A percentile compares a stretch with the other conserved stretches of the same genome.
Conservation (phyloP, 1,140 invertebrate genomes). For the Tenebrio molitor region DNA sequence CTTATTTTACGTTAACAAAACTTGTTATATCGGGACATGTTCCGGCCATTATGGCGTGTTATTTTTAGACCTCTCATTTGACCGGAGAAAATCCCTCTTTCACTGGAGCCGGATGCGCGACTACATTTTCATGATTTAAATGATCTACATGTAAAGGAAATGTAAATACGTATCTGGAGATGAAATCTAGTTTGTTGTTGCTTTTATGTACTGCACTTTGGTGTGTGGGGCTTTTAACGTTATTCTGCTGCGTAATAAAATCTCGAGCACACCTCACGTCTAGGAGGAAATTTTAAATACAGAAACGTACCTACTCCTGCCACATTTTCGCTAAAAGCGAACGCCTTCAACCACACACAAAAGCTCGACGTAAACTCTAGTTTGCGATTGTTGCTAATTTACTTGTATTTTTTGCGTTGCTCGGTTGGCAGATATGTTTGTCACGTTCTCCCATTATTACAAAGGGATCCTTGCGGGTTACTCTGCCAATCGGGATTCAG, state of each 20-base stretch:
- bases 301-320: too few relatives aligned
- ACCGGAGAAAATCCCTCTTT: not conserved
- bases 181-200: not conserved
- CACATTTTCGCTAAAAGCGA: too few relatives aligned
- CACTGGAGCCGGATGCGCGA: not conserved
- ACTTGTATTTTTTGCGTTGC: not conserved
- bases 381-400: not conserved
- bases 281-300: too few relatives aligned
- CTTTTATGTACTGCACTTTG: not conserved
- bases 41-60: not conserved
- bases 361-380: not conserved
- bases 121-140: not conserved
- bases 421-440: not conserved
- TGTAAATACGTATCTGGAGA: constrained; percentile 11
- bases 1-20: not conserved
- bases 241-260: too few relatives aligned
- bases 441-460: not conserved
- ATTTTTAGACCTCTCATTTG: constrained; percentile 15
- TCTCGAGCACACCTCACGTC: too few relatives aligned
- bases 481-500: not conserved
- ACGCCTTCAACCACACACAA: not conserved
- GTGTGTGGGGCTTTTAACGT: too few relatives aligned
- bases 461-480: not conserved
- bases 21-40: constrained; percentile 6
- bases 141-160: constrained; percentile 18